These are phyloP conservation scores for Rhincodon typus DNA, from an alignment of 2,797 vertebrate species.

Conservation along the genomic window DNA sequence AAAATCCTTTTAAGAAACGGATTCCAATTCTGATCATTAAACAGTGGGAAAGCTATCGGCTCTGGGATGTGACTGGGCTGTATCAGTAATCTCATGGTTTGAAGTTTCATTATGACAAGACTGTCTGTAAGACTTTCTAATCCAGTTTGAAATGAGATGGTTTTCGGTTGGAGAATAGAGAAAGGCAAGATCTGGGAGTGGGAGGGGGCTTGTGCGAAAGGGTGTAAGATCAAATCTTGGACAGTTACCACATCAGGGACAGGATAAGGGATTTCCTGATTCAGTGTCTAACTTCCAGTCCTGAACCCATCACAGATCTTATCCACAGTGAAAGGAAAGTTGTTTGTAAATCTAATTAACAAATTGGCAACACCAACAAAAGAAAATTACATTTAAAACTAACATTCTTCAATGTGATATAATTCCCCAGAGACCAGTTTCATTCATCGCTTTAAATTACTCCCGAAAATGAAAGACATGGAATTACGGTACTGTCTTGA, in stretches of 20 bases:
- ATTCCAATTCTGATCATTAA: background rate
- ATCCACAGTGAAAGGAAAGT: background rate
- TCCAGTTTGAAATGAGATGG: background rate
- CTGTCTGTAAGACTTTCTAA: background rate
- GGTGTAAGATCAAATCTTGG: background rate
- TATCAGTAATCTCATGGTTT: background rate
- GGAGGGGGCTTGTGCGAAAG: background rate
- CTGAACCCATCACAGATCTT: background rate
- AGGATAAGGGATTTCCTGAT: background rate
- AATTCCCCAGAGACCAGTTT: background rate
- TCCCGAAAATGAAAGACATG: background rate
- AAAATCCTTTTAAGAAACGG: background rate
- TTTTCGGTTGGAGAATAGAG: background rate
- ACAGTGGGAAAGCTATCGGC: background rate
- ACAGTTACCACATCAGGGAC: background rate
- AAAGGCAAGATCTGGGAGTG: background rate
- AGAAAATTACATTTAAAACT: background rate
- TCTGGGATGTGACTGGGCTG: background rate
- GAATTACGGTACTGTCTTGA: background rate
- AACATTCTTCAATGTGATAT: background rate
- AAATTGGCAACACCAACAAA: background rate
- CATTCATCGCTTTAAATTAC: background rate
- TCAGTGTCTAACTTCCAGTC: background rate
- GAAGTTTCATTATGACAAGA: background rate
- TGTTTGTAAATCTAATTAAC: background rate